Evolutionary conservation across 2,113 vertebrate genomes (phyloP), one percentile per base, ranked within the genome.

Genomic region (Isurus oxyrinchus): DNA sequence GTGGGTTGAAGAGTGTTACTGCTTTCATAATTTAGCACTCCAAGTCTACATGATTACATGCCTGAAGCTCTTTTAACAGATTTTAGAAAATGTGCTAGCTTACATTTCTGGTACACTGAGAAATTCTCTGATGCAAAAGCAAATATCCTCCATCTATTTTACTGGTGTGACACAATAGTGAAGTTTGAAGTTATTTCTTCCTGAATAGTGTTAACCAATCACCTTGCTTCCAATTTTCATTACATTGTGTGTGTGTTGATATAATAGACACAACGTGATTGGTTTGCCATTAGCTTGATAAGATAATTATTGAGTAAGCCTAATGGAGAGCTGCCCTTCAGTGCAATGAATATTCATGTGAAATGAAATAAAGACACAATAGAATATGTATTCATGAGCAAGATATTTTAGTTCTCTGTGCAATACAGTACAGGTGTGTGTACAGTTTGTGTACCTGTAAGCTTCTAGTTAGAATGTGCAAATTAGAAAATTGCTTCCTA

Each of bases 1-100:
- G 27, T 91, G 5, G 88, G 13, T n/a, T 94, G 59, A 94, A 61
- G 57, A 93, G 59, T 40, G n/a, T 94, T 94, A 44, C 90, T 44
- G 90, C n/a, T 94, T 94, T 93, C 44, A 94, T 94, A 44, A 94
- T 94, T 40, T 94, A 94, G 90, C 90, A 63, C 35, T 94, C 35
- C 11, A 63, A 94, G 59, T 63, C 21, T 94, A 21, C 61, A 94
- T 94, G 90, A 94, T 94, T 94, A 63, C 59, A 66, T 94, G 90
- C 59, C 90, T 94, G 59, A 61, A 94, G 90, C 59, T 94, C 19
- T 63, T 94, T 66, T 44, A 94, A 63, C 90, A 66, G 90, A 63
- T 94, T 94, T 35, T 66, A 23, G 59, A 94, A 94, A 63, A 94
- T 94, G 14, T 63, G n/a, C 16, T 21, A 63, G 63, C 59, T 66